Conservation (phyloP, 2,797 vertebrate species). For the Cetoscarus ocellatus region DNA sequence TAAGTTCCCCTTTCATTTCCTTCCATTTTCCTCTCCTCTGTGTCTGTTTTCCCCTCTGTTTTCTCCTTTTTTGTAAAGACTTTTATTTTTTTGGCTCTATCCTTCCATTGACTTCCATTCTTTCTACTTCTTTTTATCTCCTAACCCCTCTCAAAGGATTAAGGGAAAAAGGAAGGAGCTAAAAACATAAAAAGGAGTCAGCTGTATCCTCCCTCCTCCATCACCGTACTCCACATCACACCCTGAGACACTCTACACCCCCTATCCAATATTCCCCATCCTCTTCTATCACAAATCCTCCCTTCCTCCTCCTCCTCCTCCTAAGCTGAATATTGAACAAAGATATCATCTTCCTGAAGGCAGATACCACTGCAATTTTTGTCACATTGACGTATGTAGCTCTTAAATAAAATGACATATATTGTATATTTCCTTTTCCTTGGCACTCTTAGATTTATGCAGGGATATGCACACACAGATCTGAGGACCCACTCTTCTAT, state of each 20-base stretch:
- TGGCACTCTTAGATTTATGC: constrained; percentile 24
- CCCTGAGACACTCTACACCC: constrained; percentile 41
- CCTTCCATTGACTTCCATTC: not conserved
- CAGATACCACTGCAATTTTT: constrained; percentile 33
- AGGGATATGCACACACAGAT: constrained; percentile 31
- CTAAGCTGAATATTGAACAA: constrained; percentile 72
- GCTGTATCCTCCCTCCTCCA: constrained; percentile 63
- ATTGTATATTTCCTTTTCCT: constrained; percentile 44
- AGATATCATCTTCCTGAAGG: constrained; percentile 55
- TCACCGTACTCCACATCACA: constrained; percentile 58
- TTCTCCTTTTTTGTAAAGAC: not conserved
- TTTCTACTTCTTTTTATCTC: not conserved
- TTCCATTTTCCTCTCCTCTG: not conserved
- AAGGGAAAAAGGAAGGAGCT: constrained; percentile 27
- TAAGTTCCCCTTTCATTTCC: not conserved
- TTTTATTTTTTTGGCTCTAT: not conserved
- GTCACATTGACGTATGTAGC: constrained; percentile 54
- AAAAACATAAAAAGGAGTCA: constrained; percentile 49
- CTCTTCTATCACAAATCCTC: constrained; percentile 54
- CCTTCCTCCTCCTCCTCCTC: constrained; percentile 30
- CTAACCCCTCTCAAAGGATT: constrained; percentile 35
- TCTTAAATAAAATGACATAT: constrained; percentile 41
- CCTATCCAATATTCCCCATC: not conserved
- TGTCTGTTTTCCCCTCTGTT: not conserved
- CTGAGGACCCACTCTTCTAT: constrained; percentile 53